Base-by-base conservation (phyloP, 2,113 vertebrate species). In the Phrynosoma blainvillii region DNA sequence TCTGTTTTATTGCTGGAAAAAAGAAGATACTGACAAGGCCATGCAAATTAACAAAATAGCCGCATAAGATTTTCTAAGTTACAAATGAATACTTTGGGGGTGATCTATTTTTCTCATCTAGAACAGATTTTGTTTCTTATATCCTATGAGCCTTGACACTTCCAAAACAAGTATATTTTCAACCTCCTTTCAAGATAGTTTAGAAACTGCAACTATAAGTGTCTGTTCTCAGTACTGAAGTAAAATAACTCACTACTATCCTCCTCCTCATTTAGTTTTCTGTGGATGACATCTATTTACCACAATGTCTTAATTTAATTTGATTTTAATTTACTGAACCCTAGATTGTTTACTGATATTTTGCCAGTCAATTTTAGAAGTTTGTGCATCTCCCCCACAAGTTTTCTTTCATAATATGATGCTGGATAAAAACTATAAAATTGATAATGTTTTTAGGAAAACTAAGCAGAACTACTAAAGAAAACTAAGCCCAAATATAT, bases 11-110 rank as follows among this genome's bases (percentile, higher is more conserved):
- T 62, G 59, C 59, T 62, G 59, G 59, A 36, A 11, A 47, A 47
- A 47, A 47, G 47, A 47, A 7, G 21, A 52, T 47, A 47, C 23
- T 59, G 9, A 23, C 10, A 81, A 36, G 30, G 16, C 52, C 21
- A 36, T 56, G 18, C 54, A 84, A 32, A n/a, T 18, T 27, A 52
- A 54, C 42, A n/a, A 54, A 73, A 85, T 20, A 90, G 91, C 42
- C 6, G 65, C 89, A 66, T 32, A 89, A 59, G 74, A 1, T 79
- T 85, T 84, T 52, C 30, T 88, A 81, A 1, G 78, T 86, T 85
- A 32, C 59, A 0, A 71, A 80, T 11, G 62, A 89, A 12, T 85
- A 23, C 47, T 56, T n/a, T 71, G 6, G 42, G 66, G 40, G 36
- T 36, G 30, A 27, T 27, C 18, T 30, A n/a, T n/a, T 71, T n/a